phyloP scores from a whole-genome alignment of 2,797 vertebrate species.

The Tragopan temminckii region DNA sequence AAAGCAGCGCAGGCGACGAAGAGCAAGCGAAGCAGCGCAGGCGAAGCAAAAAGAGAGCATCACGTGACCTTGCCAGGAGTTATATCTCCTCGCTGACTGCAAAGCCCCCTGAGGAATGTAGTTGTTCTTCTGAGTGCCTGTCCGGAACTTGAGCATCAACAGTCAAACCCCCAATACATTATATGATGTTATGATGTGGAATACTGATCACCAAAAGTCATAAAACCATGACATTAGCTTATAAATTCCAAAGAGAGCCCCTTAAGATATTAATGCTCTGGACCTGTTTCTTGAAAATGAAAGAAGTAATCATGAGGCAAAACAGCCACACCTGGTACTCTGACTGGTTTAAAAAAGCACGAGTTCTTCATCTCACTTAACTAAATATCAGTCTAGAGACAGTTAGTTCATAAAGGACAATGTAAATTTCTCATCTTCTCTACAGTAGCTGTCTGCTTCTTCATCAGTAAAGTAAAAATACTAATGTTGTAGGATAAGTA shows the following conservation, averaged over 20 bases:
- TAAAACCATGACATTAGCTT: too few species aligned
- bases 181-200: too few species aligned
- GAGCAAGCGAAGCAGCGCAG: too few species aligned
- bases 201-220: too few species aligned
- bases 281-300: not conserved
- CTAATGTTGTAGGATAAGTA: conserved; percentile 24
- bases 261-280: not conserved
- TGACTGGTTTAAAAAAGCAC: conserved; percentile 10
- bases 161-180: too few species aligned
- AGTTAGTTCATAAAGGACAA: conserved; percentile 10
- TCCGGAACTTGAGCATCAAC: too few species aligned
- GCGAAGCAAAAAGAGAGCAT: too few species aligned
- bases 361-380: conserved; percentile 8
- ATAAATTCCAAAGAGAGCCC: not conserved
- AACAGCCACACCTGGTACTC: not conserved
- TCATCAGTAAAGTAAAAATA: not conserved
- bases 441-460: conserved; percentile 20
- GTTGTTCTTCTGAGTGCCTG: too few species aligned
- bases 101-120: too few species aligned
- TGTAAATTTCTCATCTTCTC: conserved; percentile 3
- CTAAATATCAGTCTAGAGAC: not conserved
- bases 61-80: too few species aligned
- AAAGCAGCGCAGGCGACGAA: too few species aligned
- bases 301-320: not conserved
- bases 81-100: too few species aligned